Conservation (phyloP, 2,888 invertebrate genomes). For the Neoascia interrupta region DNA sequence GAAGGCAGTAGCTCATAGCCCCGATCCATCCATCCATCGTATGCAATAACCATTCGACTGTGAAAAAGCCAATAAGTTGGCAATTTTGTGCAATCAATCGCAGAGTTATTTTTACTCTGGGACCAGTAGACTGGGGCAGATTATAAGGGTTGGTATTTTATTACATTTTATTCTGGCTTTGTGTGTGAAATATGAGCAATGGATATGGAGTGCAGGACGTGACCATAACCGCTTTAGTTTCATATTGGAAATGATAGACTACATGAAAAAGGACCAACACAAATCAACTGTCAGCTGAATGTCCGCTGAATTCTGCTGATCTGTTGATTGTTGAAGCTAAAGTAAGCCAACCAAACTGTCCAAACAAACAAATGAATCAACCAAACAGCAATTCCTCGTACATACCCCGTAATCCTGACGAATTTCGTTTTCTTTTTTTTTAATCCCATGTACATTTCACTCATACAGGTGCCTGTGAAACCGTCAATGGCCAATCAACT, state of each 20-base stretch:
- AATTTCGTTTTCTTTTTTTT: slow-evolving; percentile 29
- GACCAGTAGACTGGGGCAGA: too few relatives aligned
- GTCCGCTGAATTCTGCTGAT: too few relatives aligned
- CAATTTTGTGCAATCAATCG: slow-evolving; percentile 72
- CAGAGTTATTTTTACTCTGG: slow-evolving; percentile 67
- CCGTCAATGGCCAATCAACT: slow-evolving; percentile 73
- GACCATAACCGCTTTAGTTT: too few relatives aligned
- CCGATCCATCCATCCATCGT: slow-evolving; percentile 17
- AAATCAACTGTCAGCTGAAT: too few relatives aligned
- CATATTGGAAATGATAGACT: too few relatives aligned
- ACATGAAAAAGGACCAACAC: too few relatives aligned
- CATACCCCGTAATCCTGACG: slow-evolving; percentile 5
- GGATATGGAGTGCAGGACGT: too few relatives aligned
- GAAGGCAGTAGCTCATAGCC: neutral
- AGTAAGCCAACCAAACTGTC: slow-evolving; percentile 15
- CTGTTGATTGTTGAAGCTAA: neutral
- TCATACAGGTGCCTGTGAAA: slow-evolving; percentile 76
- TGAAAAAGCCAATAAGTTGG: slow-evolving; percentile 71
- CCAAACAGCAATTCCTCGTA: slow-evolving; percentile 21
- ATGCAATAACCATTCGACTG: slow-evolving; percentile 56
- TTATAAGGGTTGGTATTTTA: too few relatives aligned
- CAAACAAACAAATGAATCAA: slow-evolving; percentile 26
- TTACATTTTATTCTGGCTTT: too few relatives aligned
- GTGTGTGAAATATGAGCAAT: too few relatives aligned
- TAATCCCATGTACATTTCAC: slow-evolving; percentile 26